Base-by-base conservation (phyloP, 1,140 invertebrate species). In the Dinoponera quadriceps region DNA sequence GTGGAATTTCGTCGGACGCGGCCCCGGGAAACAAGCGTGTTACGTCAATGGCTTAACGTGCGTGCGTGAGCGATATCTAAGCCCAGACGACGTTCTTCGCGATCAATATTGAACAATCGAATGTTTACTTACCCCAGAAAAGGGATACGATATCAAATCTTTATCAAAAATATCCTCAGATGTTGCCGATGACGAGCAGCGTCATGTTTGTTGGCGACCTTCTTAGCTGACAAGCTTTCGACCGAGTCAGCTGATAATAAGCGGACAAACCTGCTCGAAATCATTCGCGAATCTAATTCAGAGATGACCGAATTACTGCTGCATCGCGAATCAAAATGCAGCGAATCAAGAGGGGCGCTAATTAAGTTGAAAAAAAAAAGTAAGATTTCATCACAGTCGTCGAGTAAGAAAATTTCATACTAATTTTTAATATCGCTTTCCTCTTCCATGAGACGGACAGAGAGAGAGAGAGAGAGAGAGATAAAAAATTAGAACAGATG, bases 121-220 rank as follows among this genome's bases (percentile, higher is more conserved):
- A 54, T 89, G 71, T 89, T 89, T 89, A 48, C 82, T 87, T 87
- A 78, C 38, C 85, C 87, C 55, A 89, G 88, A 89, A 89, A 89
- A 89, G 84, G 88, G 84, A 66, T 54, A 60, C 62, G 84, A 88
- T 88, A 89, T 27, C 72, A 59, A 51, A 81, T 73, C 65, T 57
- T 89, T 89, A 89, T 88, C 83, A 27, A 62, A 49, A 59, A 14
- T 69, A 48, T 85, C 66, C 62, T 74, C 75, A 68, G 49, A 33
- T n/a, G 29, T 84, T 49, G 57, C 38, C 74, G 29, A 65, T 85
- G 38, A 60, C 33, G 33, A 69, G 20, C 16, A 59, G 82, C 57
- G 63, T 69, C 63, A 69, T 78, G 38, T 54, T 49, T 57, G n/a
- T 74, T 63, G 49, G 72, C 16, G 14, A 80, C 71, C 72, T 82